phyloP scores from a whole-genome alignment of 2,888 invertebrate species.

The Disparrhopalites patrizii region DNA sequence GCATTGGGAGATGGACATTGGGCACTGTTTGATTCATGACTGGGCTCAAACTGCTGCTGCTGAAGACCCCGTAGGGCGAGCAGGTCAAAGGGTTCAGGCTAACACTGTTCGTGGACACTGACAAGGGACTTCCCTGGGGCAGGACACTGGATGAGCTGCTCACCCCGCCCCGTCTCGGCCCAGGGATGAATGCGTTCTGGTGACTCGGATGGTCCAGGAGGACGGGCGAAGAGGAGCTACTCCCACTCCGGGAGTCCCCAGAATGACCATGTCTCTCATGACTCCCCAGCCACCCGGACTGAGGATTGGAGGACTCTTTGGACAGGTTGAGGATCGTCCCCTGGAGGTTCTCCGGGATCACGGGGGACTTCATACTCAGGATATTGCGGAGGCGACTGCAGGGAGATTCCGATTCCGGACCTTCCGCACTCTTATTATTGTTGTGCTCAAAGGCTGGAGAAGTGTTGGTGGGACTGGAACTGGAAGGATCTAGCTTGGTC shows the following conservation, averaged over 20 bases:
- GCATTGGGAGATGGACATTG: constrained; percentile 28
- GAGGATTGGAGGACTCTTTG: constrained; percentile 33
- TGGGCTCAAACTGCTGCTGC: constrained; percentile 38
- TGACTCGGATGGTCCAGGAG: neutral
- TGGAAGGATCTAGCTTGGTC: constrained; percentile 19
- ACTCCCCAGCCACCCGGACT: neutral
- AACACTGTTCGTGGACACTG: neutral
- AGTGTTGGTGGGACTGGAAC: neutral
- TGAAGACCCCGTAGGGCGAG: constrained; percentile 34
- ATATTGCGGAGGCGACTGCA: constrained; percentile 43
- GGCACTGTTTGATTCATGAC: constrained; percentile 37
- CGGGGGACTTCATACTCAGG: constrained; percentile 45
- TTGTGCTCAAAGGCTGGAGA: neutral
- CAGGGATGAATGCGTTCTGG: neutral
- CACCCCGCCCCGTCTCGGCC: neutral
- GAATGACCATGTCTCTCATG: neutral
- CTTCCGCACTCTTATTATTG: neutral
- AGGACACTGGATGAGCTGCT: neutral
- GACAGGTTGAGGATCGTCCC: constrained; percentile 41
- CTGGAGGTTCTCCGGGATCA: constrained; percentile 30
- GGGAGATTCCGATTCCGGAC: neutral
- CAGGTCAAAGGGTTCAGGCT: constrained; percentile 15
- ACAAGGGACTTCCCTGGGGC: neutral
- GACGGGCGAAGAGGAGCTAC: constrained; percentile 1
- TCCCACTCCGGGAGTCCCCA: neutral